These are phyloP conservation scores for Calypte anna DNA, from an alignment of 2,113 vertebrate genomes.

Conservation along the genomic window DNA sequence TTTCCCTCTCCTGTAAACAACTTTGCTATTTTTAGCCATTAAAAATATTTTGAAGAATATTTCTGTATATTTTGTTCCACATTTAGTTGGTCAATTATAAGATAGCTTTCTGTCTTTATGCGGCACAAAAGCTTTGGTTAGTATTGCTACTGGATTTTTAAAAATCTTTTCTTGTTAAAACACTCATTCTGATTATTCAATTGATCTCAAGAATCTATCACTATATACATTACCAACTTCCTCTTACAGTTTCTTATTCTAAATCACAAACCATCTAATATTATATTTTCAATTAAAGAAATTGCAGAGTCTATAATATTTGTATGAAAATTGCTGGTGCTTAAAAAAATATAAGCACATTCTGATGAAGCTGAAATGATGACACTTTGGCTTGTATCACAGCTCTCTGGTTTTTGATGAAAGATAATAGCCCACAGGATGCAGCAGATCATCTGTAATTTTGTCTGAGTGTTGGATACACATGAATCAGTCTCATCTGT, in stretches of 20 bases:
- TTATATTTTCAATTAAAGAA: constrained; percentile 42
- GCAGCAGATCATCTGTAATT: not conserved
- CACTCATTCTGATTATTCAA: constrained; percentile 29
- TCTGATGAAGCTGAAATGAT: constrained; percentile 32
- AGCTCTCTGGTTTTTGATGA: not conserved
- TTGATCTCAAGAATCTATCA: constrained; percentile 11
- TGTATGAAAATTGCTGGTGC: constrained; percentile 10
- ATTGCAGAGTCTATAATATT: constrained; percentile 4
- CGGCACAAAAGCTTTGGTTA: constrained; percentile 22
- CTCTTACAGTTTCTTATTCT: not conserved
- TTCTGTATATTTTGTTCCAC: constrained; percentile 25
- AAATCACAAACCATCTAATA: not conserved
- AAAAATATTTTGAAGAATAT: not conserved
- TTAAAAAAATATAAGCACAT: constrained; percentile 19
- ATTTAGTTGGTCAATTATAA: constrained; percentile 1
- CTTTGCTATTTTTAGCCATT: constrained; percentile 60
- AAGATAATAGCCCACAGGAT: constrained; percentile 24
- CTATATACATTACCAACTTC: not conserved
- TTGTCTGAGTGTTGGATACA: constrained; percentile 13
- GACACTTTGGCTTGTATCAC: not conserved
- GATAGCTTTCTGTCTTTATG: constrained; percentile 3
- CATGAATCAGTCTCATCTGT: constrained; percentile 14
- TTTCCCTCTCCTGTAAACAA: constrained; percentile 49
- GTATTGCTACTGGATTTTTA: not conserved
- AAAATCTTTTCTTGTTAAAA: not conserved